Evolutionary conservation across 2,113 vertebrate genomes (phyloP).

Genomic region (Probosciger aterrimus): DNA sequence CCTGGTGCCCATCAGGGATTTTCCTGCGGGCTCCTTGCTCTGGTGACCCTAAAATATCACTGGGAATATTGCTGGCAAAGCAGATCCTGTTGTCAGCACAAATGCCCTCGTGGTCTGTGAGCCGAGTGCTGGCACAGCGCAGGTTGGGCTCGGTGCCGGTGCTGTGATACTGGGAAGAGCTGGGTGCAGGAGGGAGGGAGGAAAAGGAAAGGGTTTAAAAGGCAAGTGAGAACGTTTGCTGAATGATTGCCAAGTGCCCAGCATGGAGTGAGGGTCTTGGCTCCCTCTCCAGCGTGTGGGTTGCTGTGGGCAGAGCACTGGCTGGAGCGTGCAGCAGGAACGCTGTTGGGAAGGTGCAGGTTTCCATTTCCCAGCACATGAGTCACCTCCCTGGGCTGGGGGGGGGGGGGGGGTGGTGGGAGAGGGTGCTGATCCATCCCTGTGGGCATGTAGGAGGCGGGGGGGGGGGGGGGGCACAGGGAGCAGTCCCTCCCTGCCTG

Average conservation of each 20-base stretch:
- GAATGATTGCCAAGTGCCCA: constrained; percentile 46
- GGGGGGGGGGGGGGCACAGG: background rate
- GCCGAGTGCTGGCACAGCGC: background rate
- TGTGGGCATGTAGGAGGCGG: constrained; percentile 31
- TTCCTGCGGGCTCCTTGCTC: background rate
- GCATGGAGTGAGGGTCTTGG: constrained; percentile 44
- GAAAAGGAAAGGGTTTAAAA: constrained; percentile 10
- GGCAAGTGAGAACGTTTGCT: constrained; percentile 31
- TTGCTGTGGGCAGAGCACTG: constrained; percentile 68
- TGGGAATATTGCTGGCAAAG: background rate
- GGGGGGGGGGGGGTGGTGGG: no score
- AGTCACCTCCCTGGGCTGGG: constrained; percentile 71
- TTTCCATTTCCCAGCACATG: constrained; percentile 77
- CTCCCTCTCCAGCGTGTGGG: constrained; percentile 64
- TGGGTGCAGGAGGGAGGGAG: constrained; percentile 16
- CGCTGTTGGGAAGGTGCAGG: constrained; percentile 72
- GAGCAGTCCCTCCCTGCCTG: constrained; percentile 52
- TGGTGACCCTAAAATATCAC: background rate
- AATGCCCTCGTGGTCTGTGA: background rate
- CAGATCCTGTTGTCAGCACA: background rate
- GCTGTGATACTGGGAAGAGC: background rate
- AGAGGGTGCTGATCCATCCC: constrained; percentile 51
- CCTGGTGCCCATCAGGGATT: background rate
- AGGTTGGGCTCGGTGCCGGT: background rate
- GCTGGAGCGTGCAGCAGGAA: constrained; percentile 52